A percentile compares a stretch with the other conserved stretches of the same genome.
These are phyloP conservation scores for Theonella swinhoei DNA, from an alignment of 37 sponge, comb jelly and placozoan genomes.

Conservation along the genomic window DNA sequence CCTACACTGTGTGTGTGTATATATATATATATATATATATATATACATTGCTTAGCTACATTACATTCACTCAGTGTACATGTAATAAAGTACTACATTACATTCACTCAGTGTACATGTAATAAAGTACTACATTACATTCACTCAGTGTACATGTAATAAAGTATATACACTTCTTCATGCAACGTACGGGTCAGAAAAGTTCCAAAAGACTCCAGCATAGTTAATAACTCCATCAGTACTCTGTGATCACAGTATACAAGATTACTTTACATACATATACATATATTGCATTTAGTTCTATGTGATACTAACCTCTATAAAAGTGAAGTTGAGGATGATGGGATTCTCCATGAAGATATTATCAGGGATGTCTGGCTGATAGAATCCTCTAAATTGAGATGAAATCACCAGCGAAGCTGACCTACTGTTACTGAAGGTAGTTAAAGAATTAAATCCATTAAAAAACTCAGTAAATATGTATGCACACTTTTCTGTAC, in stretches of 20 bases:
- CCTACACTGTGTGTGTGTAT: not conserved
- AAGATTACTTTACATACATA: too few relatives aligned
- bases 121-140: too few relatives aligned
- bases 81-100: too few relatives aligned
- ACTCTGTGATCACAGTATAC: not conserved
- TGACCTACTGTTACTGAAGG: conserved; percentile 6
- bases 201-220: not conserved
- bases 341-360: conserved; percentile 35
- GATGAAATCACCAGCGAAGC: conserved; percentile 59
- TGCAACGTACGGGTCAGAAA: not conserved
- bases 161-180: too few relatives aligned
- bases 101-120: too few relatives aligned
- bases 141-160: too few relatives aligned
- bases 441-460: not conserved
- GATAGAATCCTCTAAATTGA: conserved; percentile 14
- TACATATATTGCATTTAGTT: not conserved
- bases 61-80: too few relatives aligned
- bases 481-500: too few relatives aligned
- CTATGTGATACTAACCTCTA: not conserved
- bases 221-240: not conserved
- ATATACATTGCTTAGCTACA: too few relatives aligned
- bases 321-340: conserved; percentile 42
- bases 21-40: too few relatives aligned
- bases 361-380: not conserved
- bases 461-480: too few relatives aligned